Conservation (phyloP, 2,113 vertebrate species). For the Corythoichthys haematopterus region DNA sequence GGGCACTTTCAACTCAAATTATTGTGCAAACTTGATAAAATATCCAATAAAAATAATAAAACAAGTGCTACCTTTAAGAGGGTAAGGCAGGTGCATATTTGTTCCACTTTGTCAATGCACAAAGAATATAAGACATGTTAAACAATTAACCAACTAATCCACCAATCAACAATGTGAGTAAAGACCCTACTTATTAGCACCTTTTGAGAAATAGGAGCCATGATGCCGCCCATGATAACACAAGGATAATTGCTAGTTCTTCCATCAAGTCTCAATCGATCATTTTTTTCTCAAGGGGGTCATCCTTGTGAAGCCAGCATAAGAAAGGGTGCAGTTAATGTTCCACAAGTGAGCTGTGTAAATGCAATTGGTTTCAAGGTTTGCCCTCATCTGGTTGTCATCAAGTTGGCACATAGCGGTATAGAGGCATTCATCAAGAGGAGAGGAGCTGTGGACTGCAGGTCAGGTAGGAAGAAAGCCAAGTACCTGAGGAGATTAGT, state of each 20-base stretch:
- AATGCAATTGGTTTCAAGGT: conserved; percentile 1
- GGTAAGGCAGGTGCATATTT: no score
- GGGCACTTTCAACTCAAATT: no score
- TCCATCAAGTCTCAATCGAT: background rate
- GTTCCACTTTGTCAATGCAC: no score
- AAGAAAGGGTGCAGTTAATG: background rate
- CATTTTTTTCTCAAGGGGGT: background rate
- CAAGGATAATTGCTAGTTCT: background rate
- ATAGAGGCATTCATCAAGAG: background rate
- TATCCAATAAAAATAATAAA: no score
- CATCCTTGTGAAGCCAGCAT: background rate
- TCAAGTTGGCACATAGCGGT: background rate
- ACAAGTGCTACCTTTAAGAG: no score
- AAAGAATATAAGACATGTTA: no score
- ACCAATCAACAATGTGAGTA: no score
- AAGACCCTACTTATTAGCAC: background rate
- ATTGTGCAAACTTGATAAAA: no score
- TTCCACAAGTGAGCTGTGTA: background rate
- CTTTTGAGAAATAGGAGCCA: background rate
- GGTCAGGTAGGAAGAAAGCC: background rate
- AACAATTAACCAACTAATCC: no score
- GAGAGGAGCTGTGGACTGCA: background rate
- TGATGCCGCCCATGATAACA: background rate
- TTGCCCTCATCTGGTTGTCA: background rate
- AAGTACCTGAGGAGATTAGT: background rate